A percentile compares a stretch with the other conserved stretches of the same genome.
These are phyloP conservation scores for Diorhabda carinulata DNA, from an alignment of 1,140 invertebrate genomes.

Conservation along the genomic window DNA sequence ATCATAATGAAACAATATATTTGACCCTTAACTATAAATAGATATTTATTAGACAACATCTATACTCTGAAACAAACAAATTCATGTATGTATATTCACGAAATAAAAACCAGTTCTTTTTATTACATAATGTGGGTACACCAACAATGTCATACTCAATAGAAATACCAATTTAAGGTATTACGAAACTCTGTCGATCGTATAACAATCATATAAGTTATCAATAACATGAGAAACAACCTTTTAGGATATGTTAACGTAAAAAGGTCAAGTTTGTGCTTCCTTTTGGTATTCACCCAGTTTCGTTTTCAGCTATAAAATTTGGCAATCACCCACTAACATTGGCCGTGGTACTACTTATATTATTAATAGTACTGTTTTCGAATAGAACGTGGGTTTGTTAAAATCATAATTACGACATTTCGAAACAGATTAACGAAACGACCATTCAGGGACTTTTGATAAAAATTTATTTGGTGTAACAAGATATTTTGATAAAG, in stretches of 20 bases:
- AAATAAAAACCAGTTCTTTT: too few species aligned
- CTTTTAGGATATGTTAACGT: neutral
- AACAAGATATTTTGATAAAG: too few species aligned
- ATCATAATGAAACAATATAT: too few species aligned
- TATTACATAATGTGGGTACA: neutral
- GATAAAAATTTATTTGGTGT: too few species aligned
- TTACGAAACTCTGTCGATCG: neutral
- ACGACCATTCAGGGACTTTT: neutral
- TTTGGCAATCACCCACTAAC: slow-evolving; percentile 19
- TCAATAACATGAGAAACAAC: neutral
- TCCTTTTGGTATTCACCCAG: slow-evolving; percentile 1
- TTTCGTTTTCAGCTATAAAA: slow-evolving; percentile 6
- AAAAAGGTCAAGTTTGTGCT: slow-evolving; percentile 2
- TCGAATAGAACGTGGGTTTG: slow-evolving; percentile 1
- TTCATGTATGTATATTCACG: too few species aligned
- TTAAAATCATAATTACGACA: neutral
- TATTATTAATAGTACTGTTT: neutral
- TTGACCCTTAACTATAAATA: too few species aligned
- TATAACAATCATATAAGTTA: neutral
- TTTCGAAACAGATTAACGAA: neutral
- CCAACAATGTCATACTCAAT: neutral
- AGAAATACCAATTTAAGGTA: neutral
- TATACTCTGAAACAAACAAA: too few species aligned
- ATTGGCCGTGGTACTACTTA: slow-evolving; percentile 18
- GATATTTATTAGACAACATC: too few species aligned